Evolutionary conservation across 2,113 vertebrate species (phyloP).

Genomic region (Psammodynastes pulverulentus): DNA sequence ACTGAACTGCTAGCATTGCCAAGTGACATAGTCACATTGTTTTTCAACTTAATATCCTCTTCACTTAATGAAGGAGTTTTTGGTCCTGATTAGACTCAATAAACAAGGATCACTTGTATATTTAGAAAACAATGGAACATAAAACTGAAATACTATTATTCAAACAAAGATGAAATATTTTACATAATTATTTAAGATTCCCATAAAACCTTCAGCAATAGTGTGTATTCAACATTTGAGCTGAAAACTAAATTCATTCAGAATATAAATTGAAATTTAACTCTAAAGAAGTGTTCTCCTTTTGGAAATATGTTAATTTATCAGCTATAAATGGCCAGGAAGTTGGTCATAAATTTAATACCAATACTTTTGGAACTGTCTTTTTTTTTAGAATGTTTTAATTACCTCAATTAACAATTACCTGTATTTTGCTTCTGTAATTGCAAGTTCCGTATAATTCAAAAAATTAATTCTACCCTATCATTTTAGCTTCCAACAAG

Average conservation of each 20-base stretch:
- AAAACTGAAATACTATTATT: not conserved
- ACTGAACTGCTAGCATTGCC: not conserved
- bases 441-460: conserved; percentile 13
- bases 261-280: not conserved
- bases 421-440: not conserved
- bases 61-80: not conserved
- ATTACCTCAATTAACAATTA: conserved; percentile 37
- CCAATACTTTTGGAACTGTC: not conserved
- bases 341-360: not conserved
- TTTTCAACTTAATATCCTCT: not conserved
- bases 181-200: not conserved
- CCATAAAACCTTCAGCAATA: not conserved
- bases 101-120: not conserved
- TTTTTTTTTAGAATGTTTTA: conserved; percentile 32
- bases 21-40: not conserved
- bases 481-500: conserved; percentile 23
- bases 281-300: not conserved
- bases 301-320: not conserved
- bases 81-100: not conserved
- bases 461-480: conserved; percentile 10
- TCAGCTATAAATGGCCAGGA: not conserved
- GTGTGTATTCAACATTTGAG: not conserved
- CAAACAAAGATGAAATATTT: not conserved
- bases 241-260: not conserved
- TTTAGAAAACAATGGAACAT: not conserved